Percentiles rank a stretch among this genome's conserved stretches.
Conservation (phyloP, 2,797 vertebrate species). For the Notamacropus eugenii region DNA sequence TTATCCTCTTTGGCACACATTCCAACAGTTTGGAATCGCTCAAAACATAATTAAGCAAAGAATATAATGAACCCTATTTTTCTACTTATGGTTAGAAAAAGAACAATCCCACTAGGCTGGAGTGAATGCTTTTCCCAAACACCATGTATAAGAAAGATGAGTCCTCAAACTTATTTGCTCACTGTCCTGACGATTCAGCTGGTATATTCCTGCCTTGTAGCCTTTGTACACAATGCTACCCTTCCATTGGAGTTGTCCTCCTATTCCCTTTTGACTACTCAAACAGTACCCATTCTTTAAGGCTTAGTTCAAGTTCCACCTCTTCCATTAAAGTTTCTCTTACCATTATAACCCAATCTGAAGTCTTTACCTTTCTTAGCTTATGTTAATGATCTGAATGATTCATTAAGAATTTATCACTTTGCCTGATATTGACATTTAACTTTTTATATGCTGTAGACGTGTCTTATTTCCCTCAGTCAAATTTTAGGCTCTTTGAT, state of each 20-base stretch:
- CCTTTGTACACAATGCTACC: background rate
- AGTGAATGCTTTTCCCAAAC: slow-evolving; percentile 29
- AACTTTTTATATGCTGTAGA: background rate
- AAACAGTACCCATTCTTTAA: background rate
- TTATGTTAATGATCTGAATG: background rate
- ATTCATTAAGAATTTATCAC: background rate
- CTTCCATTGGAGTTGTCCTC: background rate
- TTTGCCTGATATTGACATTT: background rate
- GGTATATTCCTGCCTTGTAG: background rate
- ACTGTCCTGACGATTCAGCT: background rate
- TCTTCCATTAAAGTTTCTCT: background rate
- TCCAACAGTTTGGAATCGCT: slow-evolving; percentile 24
- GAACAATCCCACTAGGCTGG: background rate
- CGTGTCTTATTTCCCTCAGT: background rate
- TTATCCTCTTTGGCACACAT: slow-evolving; percentile 65
- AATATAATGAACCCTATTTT: slow-evolving; percentile 38
- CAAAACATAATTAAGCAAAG: slow-evolving; percentile 71
- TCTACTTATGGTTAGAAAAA: slow-evolving; percentile 30
- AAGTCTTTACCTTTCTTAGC: background rate
- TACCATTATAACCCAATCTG: background rate
- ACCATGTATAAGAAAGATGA: slow-evolving; percentile 17
- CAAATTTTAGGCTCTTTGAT: background rate
- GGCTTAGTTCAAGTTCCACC: background rate
- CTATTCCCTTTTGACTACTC: background rate
- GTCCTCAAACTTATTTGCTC: slow-evolving; percentile 6